Evolutionary conservation across 2,888 invertebrate genomes (phyloP), one percentile per base, ranked within the genome.

Genomic region (Priocnemis perturbator): DNA sequence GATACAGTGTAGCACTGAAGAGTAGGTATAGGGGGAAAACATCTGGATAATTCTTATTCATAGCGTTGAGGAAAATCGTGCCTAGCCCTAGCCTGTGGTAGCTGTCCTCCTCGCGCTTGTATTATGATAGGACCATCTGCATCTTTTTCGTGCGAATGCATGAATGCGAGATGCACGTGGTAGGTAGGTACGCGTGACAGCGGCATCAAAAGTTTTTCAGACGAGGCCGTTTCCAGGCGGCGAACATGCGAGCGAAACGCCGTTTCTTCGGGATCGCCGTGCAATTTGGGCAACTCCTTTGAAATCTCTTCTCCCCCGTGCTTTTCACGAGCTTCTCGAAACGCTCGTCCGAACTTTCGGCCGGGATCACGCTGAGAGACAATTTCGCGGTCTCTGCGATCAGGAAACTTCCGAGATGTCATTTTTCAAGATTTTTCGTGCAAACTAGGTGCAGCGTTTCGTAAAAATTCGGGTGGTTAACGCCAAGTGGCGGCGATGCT

Each of bases 91-190:
- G n/a, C n/a, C n/a, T n/a, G 57, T 50, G 14, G 73, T 79, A 79
- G 75, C 79, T 79, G 79, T 57, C 67, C 67, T 48, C 55, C 55
- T 44, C 44, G 70, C 65, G 44, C 64, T 53, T 65, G 76, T 73
- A 83, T 83, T 82, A 82, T 81, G 69, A 81, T 64, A 72, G 60
- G 61, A 67, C 76, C 81, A 85, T 85, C 83, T 84, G 84, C 81
- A 83, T 83, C 79, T 79, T 71, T 77, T 78, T 78, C 76, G 70
- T 77, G 73, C 75, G 78, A 81, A 78, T 78, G 83, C 77, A 84
- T 83, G 83, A 83, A 85, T 83, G 76, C 78, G 63, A 74, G 74
- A 82, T 83, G 70, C 75, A 75, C 72, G 64, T 64, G 60, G 47
- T 71, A 37, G 37, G 37, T 37, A 37, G 37, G 37, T 26, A 20